Evolutionary conservation across 37 sponge, comb jelly and placozoan genomes (phyloP), one percentile per base, ranked within the genome.

Genomic region (Tethya wilhelma): DNA sequence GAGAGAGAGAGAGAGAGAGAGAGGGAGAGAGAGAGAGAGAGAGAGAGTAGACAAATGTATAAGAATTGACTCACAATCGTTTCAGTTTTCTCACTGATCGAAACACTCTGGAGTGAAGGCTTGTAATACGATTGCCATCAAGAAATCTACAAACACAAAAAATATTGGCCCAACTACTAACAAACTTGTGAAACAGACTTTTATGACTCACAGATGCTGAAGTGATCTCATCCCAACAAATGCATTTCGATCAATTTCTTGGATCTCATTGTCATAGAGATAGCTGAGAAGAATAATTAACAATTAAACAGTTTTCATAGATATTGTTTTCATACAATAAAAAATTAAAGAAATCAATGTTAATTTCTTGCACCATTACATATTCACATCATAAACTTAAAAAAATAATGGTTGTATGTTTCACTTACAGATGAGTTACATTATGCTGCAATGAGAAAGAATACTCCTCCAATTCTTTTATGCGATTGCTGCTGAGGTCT

Each of bases 401-500:
- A 29, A n/a, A n/a, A 11, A 31, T 8, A 59, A 59, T 30, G 28
- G 1, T 40, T 57, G 32, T 41, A 17, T 22, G 0, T 62, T 30
- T 1, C 19, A 22, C 85, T 90, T 79, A 90, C 90, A 90, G 67
- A 29, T 33, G 56, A 34, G 45, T 65, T 26, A 90, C 23, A 3
- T 79, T 71, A 2, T 41, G 19, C 28, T 84, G 40, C 17, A 32
- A 45, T 29, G 62, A 64, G 46, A 90, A 90, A 38, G 80, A 63
- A 59, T 34, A 29, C 11, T 40, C 77, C 6, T 58, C 68, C 0
- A 84, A 45, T 19, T 31, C 23, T 6, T 23, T 37, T 0, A 84
- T 65, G 25, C 25, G 36, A 40, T 90, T 90, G 49, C 32, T 45
- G 55, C 79, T 90, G 55, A 90, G 44, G 64, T 90, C 73, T 32